Evolutionary conservation across 1,140 invertebrate species (phyloP), one percentile per base, ranked within the genome.

Genomic region (Drosophila baimaii): DNA sequence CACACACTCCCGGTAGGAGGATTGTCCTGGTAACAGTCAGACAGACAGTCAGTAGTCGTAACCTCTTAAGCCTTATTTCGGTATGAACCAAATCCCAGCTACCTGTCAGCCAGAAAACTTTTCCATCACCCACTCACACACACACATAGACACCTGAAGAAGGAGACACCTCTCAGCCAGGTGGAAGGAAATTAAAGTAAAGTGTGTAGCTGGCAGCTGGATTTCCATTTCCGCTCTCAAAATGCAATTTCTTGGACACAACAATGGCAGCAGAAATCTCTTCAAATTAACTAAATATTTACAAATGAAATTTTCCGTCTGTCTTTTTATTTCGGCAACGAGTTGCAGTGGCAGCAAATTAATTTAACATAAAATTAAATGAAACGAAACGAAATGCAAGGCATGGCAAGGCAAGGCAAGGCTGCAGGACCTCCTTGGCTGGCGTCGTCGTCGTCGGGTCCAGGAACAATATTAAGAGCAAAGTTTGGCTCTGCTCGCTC

Each of bases 291-390:
- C 83, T 88, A 86, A 86, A 86, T 86, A 86, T 86, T 86, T 88
- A 72, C 79, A 77, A 79, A 74, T 75, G 71, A 59, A 86, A 88
- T 56, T 31, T 13, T 76, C 82, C 65, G 79, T 72, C 77, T 85
- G 55, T 13, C 15, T 33, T n/a, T 35, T 19, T 7, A 51, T 56
- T 79, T 70, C 9, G 33, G 47, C 61, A 65, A 35, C 25, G 21
- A 54, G 33, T 39, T 71, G 72, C 54, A 79, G 31, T 23, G 29
- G 70, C 54, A 56, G 63, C 79, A 86, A 86, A 88, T 86, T 86
- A 86, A 88, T 88, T 86, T 86, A 82, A 88, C 83, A 86, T 88
- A 65, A 88, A 86, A 86, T 88, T 83, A 82, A 86, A 85, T 81
- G 69, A 85, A 80, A 84, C 75, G 80, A 63, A 82, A 46, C 19